These are phyloP conservation scores for Oeneis ivallda DNA, from an alignment of 2,888 invertebrate species.

Conservation along the genomic window DNA sequence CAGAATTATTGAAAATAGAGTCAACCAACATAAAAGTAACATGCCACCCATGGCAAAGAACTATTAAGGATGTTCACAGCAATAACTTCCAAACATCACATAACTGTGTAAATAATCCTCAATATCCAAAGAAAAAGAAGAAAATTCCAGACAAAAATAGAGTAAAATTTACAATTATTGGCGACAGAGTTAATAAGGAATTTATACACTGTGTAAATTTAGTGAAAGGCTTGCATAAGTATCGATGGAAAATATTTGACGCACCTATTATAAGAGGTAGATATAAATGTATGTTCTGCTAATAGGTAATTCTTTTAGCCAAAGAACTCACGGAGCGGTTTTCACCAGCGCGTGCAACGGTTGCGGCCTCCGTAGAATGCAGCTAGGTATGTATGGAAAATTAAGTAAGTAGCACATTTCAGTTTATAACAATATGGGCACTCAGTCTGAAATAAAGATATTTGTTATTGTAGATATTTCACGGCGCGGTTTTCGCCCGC, in stretches of 20 bases:
- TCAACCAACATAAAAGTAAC: not conserved
- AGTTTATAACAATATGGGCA: too few species aligned
- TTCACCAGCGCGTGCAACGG: too few species aligned
- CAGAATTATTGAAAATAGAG: not conserved
- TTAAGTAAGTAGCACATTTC: too few species aligned
- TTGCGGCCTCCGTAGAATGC: too few species aligned
- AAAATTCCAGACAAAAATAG: slow-evolving; percentile 39
- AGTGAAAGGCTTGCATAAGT: slow-evolving; percentile 62
- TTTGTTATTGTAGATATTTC: too few species aligned
- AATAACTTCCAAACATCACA: slow-evolving; percentile 59
- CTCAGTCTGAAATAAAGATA: too few species aligned
- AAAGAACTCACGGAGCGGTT: too few species aligned
- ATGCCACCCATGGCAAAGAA: slow-evolving; percentile 63
- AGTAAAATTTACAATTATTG: slow-evolving; percentile 61
- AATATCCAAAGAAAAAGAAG: slow-evolving; percentile 52
- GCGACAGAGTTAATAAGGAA: slow-evolving; percentile 61
- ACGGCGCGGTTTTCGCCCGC: too few species aligned
- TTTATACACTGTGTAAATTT: slow-evolving; percentile 63
- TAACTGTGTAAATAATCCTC: slow-evolving; percentile 63
- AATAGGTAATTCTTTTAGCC: too few species aligned
- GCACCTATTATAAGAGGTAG: slow-evolving; percentile 67
- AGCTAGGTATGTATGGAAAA: too few species aligned
- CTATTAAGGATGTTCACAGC: slow-evolving; percentile 52
- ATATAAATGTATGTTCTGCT: slow-evolving; percentile 41
- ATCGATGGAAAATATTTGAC: slow-evolving; percentile 57